Evolutionary conservation across 2,797 vertebrate species (phyloP), one percentile per base, ranked within the genome.

Genomic region (Coregonus suidteri): DNA sequence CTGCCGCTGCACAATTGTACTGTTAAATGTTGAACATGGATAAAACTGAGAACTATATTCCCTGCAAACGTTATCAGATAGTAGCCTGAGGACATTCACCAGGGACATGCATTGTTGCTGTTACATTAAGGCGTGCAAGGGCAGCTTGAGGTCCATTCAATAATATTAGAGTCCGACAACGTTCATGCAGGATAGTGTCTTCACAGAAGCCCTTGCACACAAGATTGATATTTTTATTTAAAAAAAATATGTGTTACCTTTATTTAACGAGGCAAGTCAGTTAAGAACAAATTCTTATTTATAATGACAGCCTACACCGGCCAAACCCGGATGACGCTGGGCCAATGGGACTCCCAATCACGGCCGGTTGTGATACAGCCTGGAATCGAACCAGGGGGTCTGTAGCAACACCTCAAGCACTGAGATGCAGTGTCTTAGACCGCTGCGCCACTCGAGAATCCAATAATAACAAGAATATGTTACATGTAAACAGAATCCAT

Each of bases 41-140:
- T 65, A 81, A 78, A 67, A 35, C 4, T 4, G 59, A 31, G 18
- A 18, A 41, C 65, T 78, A 71, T 35, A 51, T 51, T 78, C 25
- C 35, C 62, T 51, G 15, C 52, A 53, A 71, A 78, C 78, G 72
- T 68, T 73, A 75, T 62, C 73, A 68, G 53, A 35, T 68, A 69
- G 35, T 35, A 68, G 56, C 67, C 15, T n/a, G 31, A 67, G 52
- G 68, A 69, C 9, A 66, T 11, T 52, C 25, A 34, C 14, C 1
- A 37, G 53, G 59, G 66, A 71, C 5, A 14, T 16, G 34, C 54
- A 41, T 31, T 71, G 72, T 65, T 75, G 68, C 56, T 11, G 14
- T 54, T 54, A 67, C 70, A 53, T 30, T 68, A 68, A 15, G 34
- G 31, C 31, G 30, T 9, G 65, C 66, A 37, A 34, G 5, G 71